Conservation (phyloP, 2,888 invertebrate species). For the Mechanitis messenoides region DNA sequence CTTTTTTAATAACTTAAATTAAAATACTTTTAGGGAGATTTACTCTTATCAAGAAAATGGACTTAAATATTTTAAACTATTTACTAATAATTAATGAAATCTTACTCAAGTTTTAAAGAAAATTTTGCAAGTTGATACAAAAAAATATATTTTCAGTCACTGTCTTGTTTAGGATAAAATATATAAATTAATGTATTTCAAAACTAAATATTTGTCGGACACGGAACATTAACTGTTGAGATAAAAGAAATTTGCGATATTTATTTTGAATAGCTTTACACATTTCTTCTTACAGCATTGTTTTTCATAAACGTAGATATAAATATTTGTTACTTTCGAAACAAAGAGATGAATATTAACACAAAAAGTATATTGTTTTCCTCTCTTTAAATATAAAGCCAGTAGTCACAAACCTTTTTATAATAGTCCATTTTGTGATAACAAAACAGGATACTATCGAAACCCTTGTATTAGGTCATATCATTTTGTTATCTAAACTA, state of each 20-base stretch:
- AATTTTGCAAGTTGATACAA: background rate
- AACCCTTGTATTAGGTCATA: background rate
- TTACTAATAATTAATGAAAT: background rate
- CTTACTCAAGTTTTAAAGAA: background rate
- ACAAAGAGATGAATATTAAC: too few relatives aligned
- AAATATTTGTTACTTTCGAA: too few relatives aligned
- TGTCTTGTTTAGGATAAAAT: too few relatives aligned
- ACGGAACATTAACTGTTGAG: too few relatives aligned
- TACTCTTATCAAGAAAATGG: background rate
- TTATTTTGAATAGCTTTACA: too few relatives aligned
- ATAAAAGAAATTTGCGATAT: too few relatives aligned
- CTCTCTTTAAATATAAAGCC: background rate
- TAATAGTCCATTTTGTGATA: background rate
- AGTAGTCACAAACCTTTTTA: background rate
- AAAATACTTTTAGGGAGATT: constrained; percentile 8
- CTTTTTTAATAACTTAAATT: constrained; percentile 12
- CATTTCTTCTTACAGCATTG: too few relatives aligned
- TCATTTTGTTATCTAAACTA: background rate
- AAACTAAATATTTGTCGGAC: too few relatives aligned
- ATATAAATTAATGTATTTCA: too few relatives aligned
- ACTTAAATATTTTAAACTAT: background rate
- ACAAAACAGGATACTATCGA: background rate
- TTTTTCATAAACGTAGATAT: too few relatives aligned
- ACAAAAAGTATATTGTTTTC: too few relatives aligned
- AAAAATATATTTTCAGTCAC: too few relatives aligned